phyloP scores from a whole-genome alignment of 2,797 vertebrate genomes.

The Paguma larvata region DNA sequence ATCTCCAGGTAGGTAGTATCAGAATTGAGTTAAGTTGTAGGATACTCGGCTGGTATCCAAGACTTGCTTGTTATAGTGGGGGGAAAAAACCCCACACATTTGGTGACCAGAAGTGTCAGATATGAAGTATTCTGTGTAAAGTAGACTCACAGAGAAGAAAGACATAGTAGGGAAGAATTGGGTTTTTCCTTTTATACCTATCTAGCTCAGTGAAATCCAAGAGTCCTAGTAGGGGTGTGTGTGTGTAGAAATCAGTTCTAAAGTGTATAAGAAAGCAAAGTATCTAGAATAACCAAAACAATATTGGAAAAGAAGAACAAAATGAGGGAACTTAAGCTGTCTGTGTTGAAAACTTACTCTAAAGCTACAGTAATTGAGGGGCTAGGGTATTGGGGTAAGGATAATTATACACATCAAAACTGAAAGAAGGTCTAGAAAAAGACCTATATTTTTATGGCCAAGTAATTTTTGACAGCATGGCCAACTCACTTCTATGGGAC shows the following conservation, averaged over 20 bases:
- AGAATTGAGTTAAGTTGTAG: neutral
- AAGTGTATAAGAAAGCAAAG: neutral
- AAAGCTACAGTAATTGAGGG: neutral
- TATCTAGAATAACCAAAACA: neutral
- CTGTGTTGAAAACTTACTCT: neutral
- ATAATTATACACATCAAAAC: neutral
- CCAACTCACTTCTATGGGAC: neutral
- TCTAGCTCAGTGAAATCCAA: neutral
- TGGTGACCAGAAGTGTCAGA: neutral
- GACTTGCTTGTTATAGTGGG: neutral
- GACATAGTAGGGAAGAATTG: neutral
- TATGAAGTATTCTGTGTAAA: neutral
- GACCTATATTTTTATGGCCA: neutral
- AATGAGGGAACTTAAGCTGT: neutral
- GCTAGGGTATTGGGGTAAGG: neutral
- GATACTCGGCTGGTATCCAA: neutral
- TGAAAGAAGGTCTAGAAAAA: neutral
- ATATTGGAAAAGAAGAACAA: neutral
- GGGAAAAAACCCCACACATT: neutral
- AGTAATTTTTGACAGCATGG: neutral
- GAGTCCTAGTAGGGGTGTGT: neutral
- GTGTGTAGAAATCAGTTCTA: neutral
- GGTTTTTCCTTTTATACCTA: neutral
- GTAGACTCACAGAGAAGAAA: neutral
- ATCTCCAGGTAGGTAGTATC: neutral